Evolutionary conservation across 2,888 invertebrate genomes (phyloP), one percentile per base, ranked within the genome.

Genomic region (Caenorhabditis sulstoni): DNA sequence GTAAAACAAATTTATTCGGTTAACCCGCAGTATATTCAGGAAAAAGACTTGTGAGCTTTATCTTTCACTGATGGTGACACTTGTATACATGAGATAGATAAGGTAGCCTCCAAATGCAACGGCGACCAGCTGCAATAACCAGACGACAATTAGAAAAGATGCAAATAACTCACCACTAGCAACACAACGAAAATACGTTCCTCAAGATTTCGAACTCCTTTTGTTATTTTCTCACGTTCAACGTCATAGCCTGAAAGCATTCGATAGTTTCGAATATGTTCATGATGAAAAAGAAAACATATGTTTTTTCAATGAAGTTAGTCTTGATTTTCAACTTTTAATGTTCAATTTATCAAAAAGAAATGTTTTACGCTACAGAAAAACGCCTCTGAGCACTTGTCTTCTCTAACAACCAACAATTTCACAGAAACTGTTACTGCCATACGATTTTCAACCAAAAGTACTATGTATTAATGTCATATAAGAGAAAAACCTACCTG

Each of bases 11-110:
- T 47, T 50, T 41, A 44, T 61, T 58, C 50, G 11, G 16, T 18
- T 16, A 47, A 8, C 47, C 47, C 44, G 14, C 44, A 47, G 20
- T 2, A n/a, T 47, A 55, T 55, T 45, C 5, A 20, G 18, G 23
- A 23, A 62, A 53, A 16, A 52, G 49, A 58, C 20, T n/a, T 20
- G 9, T 3, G 37, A n/a, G n/a, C n/a, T n/a, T 70, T 49, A 75
- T 65, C 62, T 52, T 62, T 80, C 80, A 29, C 75, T 76, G 50
- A 80, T 68, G 29, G 50, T 50, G 23, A 81, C 73, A 55, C 81
- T 81, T 11, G 59, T 37, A 16, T 78, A 81, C 49, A 74, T 78
- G 41, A 82, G 52, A 39, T 71, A 82, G 50, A 80, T 70, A 55
- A 81, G 62, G 39, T 79, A 70, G 12, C 81, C 81, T 18, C 74